phyloP scores from a whole-genome alignment of 2,888 invertebrate species.

The Hemaris fuciformis region DNA sequence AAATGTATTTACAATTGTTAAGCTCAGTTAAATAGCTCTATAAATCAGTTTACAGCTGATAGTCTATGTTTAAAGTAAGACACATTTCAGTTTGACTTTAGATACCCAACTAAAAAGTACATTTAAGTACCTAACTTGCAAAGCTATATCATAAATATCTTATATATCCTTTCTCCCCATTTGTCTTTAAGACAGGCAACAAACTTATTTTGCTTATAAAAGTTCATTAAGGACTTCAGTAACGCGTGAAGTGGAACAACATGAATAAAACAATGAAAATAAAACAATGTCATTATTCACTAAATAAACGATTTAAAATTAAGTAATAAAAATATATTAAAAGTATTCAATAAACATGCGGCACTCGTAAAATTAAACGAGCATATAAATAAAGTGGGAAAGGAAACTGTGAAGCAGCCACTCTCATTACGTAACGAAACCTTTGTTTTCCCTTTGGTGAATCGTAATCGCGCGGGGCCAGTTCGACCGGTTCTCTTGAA shows the following conservation, averaged over 20 bases:
- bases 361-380: background rate
- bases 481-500: background rate
- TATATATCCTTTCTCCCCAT: too few relatives aligned
- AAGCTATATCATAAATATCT: too few relatives aligned
- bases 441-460: conserved; percentile 4
- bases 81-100: too few relatives aligned
- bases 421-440: background rate
- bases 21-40: too few relatives aligned
- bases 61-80: too few relatives aligned
- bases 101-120: too few relatives aligned
- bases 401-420: background rate
- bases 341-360: background rate
- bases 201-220: too few relatives aligned
- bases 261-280: background rate
- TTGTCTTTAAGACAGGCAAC: too few relatives aligned
- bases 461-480: background rate
- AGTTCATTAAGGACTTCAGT: too few relatives aligned
- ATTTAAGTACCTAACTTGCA: too few relatives aligned
- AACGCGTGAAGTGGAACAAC: background rate
- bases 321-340: background rate
- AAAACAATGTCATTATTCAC: background rate
- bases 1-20: too few relatives aligned
- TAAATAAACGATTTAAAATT: background rate
- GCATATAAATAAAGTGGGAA: background rate
- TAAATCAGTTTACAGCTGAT: too few relatives aligned